A percentile compares a stretch with the other conserved stretches of the same genome.
These are phyloP conservation scores for Agrochola litura DNA, from an alignment of 2,888 invertebrate species.

Conservation along the genomic window DNA sequence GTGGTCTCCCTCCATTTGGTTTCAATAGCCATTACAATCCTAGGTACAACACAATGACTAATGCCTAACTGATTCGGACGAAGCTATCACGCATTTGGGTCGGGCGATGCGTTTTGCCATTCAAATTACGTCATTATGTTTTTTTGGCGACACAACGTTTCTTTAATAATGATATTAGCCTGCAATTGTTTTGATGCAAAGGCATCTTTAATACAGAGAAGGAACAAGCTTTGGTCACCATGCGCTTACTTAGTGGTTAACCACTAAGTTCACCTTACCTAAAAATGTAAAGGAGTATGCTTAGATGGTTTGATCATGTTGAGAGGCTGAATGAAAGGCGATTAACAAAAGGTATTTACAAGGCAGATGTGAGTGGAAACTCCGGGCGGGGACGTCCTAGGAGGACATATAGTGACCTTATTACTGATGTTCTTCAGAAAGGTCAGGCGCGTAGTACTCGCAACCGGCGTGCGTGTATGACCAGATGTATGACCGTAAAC, in stretches of 20 bases:
- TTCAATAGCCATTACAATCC: conserved; percentile 16
- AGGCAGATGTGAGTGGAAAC: neutral
- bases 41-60: conserved; percentile 42
- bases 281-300: neutral
- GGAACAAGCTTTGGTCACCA: no score
- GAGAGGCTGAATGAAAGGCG: neutral
- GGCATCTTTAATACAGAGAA: neutral
- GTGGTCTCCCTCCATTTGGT: conserved; percentile 30
- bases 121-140: conserved; percentile 32
- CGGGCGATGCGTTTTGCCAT: conserved; percentile 20
- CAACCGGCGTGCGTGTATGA: neutral
- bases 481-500: neutral
- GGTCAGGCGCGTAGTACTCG: neutral
- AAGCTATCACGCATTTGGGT: conserved; percentile 6
- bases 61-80: conserved; percentile 19
- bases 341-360: neutral
- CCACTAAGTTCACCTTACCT: neutral
- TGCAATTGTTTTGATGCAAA: neutral
- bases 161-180: neutral
- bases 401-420: neutral
- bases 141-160: conserved; percentile 9
- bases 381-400: neutral
- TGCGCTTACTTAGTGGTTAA: no score
- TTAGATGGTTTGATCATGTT: neutral
- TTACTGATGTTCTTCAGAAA: neutral